Evolutionary conservation across 30 jellyfish, hydroid and myxozoan species (phyloP).

Genomic region (Cassiopea andromeda): DNA sequence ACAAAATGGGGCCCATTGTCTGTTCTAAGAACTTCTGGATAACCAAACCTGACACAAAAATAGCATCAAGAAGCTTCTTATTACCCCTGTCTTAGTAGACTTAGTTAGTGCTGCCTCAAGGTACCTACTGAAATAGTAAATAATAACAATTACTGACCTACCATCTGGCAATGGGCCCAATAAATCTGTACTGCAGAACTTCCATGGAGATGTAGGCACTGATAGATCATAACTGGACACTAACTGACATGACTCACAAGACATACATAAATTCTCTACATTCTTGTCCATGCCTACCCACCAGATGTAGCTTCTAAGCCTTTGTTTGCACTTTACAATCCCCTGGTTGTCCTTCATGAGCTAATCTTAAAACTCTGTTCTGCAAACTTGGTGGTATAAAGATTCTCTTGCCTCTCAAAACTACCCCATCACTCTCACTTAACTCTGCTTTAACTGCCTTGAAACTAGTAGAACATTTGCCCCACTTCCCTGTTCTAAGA

Average conservation of each 20-base stretch:
- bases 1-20: conserved; percentile 4
- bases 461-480: not conserved
- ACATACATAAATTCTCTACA: conserved; percentile 8
- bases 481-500: conserved; percentile 16
- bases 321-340: conserved; percentile 2
- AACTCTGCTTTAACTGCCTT: conserved; percentile 11
- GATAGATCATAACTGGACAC: conserved; percentile 25
- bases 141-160: conserved; percentile 37
- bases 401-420: conserved; percentile 50
- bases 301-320: conserved; percentile 45
- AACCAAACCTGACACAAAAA: not conserved
- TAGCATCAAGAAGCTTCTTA: not conserved
- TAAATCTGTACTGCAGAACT: conserved; percentile 15
- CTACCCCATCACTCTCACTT: conserved; percentile 24
- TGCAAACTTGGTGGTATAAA: conserved; percentile 54
- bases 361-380: conserved; percentile 39
- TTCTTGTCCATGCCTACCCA: conserved; percentile 30
- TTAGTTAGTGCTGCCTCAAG: not conserved
- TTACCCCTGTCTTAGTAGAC: not conserved
- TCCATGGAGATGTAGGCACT: conserved; percentile 46
- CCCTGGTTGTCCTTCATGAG: conserved; percentile 71
- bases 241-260: conserved; percentile 59
- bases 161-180: conserved; percentile 60
- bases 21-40: conserved; percentile 9
- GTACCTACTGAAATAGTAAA: not conserved